phyloP scores from a whole-genome alignment of 2,888 invertebrate species.

The Elgonia sp. region DNA sequence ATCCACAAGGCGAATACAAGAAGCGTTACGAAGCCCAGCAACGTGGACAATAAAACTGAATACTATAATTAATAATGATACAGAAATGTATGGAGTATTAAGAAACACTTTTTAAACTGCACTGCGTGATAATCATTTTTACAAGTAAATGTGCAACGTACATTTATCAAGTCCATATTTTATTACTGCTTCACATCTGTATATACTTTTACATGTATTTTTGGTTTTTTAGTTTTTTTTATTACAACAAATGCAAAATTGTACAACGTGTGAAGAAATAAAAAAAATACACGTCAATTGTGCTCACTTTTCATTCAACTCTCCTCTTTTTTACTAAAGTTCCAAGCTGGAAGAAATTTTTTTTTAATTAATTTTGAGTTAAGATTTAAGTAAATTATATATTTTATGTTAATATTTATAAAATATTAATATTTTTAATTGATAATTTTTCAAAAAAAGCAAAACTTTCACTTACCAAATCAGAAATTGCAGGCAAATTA shows the following conservation, averaged over 20 bases:
- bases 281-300: constrained; percentile 19
- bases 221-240: constrained; percentile 30
- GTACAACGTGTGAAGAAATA: constrained; percentile 48
- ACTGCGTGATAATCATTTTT: constrained; percentile 36
- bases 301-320: constrained; percentile 87
- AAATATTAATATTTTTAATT: too few relatives aligned
- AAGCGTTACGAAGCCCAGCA: constrained; percentile 86
- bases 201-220: constrained; percentile 46
- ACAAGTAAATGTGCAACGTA: constrained; percentile 33
- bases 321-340: constrained; percentile 94
- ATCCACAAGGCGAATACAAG: constrained; percentile 90
- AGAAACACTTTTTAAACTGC: neutral
- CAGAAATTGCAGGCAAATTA: constrained; percentile 93
- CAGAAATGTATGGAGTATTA: constrained; percentile 1
- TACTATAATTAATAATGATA: neutral
- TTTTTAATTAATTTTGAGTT: too few relatives aligned
- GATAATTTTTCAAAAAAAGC: too few relatives aligned
- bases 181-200: constrained; percentile 49
- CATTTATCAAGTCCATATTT: constrained; percentile 20
- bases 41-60: constrained; percentile 47
- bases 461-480: constrained; percentile 88
- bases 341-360: constrained; percentile 88
- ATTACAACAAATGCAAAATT: constrained; percentile 33
- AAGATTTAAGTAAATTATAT: too few relatives aligned
- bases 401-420: too few relatives aligned